Evolutionary conservation across 2,888 invertebrate species (phyloP), one percentile per base, ranked within the genome.

Genomic region (Drosophila anomalata): DNA sequence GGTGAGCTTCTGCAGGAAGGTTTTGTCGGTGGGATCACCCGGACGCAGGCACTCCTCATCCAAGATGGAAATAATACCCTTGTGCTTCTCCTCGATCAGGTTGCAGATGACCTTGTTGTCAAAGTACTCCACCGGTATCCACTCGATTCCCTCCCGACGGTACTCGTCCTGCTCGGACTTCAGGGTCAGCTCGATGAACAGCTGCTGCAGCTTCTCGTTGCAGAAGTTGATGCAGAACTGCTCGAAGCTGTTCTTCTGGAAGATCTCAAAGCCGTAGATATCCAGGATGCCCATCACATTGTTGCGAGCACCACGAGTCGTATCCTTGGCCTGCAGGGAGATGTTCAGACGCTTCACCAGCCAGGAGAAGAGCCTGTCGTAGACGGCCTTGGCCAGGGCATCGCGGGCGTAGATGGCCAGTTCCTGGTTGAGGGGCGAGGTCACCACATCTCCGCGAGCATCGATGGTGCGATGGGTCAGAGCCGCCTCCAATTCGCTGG

Each of bases 221-320:
- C 98, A 98, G 93, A 96, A 98, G 92, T 98, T 98, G 73, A 98
- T 98, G 92, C 98, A 98, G 91, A 98, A 96, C 92, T 98, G 98
- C 91, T 91, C 90, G 69, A 89, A 91, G 95, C 96, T 96, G 90
- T 98, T 98, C 78, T 94, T 95, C 56, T 96, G 94, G 93, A 98
- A 97, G 76, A 98, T 97, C 92, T 98, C 98, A 90, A 98, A 98
- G 52, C 98, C 98, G 87, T 98, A 98, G 83, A 98, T 98, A 90
- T 98, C 98, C 76, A 98, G 92, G 78, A 98, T 96, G 2, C 98
- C 98, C 92, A 98, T 96, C 0, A 97, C 95, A 22, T 94, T 95
- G 68, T 93, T 93, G 0, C 92, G 92, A 1, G 89, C 81, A 0
- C 79, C 79, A 5, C 93, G 93, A 47, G 92, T 92, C 1, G 22